phyloP scores from a whole-genome alignment of 2,113 vertebrate genomes.

The Uropsilus gracilis region DNA sequence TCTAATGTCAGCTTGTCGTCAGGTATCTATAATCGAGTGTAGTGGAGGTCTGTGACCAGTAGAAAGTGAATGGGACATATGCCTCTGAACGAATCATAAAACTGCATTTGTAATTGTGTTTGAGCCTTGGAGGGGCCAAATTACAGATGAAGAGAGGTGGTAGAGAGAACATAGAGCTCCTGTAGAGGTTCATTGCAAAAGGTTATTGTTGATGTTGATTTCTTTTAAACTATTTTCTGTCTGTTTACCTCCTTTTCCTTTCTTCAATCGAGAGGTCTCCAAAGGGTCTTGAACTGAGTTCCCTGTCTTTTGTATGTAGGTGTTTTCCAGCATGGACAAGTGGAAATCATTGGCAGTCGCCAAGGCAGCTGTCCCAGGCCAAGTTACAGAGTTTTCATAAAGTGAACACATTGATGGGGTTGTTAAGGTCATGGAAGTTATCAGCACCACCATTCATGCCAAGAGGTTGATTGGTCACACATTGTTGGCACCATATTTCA shows the following conservation, averaged over 20 bases:
- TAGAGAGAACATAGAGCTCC: neutral
- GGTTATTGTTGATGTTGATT: neutral
- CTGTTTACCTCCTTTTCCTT: neutral
- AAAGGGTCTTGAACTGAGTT: conserved; percentile 62
- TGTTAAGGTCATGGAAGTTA: conserved; percentile 87
- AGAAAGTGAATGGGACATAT: neutral
- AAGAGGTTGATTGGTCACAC: conserved; percentile 86
- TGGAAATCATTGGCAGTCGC: conserved; percentile 83
- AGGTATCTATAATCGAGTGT: neutral
- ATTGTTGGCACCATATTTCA: conserved; percentile 79
- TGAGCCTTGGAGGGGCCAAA: neutral
- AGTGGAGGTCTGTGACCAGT: neutral
- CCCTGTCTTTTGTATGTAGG: neutral
- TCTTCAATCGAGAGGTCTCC: conserved; percentile 83
- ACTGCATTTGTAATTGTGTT: neutral
- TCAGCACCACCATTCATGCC: conserved; percentile 81
- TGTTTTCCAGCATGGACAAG: conserved; percentile 81
- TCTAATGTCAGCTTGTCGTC: neutral
- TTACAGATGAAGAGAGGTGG: neutral
- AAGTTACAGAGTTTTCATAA: conserved; percentile 80
- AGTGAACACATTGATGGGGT: conserved; percentile 82
- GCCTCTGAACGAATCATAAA: neutral
- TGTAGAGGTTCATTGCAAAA: neutral
- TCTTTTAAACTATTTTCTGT: neutral
- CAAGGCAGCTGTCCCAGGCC: conserved; percentile 68